A percentile compares a stretch with the other conserved stretches of the same genome.
Evolutionary conservation across 2,113 vertebrate genomes (phyloP).

Genomic region (Turnix velox): DNA sequence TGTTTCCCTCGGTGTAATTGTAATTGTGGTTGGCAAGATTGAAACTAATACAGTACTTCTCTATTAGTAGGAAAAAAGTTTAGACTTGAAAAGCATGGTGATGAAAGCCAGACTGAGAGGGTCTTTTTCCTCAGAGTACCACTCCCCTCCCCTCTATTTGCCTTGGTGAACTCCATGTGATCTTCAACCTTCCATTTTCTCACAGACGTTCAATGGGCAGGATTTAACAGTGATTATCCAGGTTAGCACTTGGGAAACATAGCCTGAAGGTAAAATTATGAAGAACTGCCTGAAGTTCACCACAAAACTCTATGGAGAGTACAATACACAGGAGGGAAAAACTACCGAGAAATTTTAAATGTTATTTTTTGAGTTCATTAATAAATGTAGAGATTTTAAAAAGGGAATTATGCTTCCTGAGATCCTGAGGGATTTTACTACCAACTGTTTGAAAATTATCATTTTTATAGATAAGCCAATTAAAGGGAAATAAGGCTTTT

Average conservation of each 20-base stretch:
- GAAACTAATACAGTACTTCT: background rate
- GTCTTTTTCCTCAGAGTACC: background rate
- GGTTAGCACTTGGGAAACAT: conserved; percentile 10
- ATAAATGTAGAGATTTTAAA: conserved; percentile 62
- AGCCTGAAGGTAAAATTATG: conserved; percentile 1
- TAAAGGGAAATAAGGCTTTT: conserved; percentile 54
- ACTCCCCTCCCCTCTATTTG: background rate
- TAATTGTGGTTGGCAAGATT: background rate
- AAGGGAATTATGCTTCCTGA: conserved; percentile 58
- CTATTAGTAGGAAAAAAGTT: background rate
- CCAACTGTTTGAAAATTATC: conserved; percentile 64
- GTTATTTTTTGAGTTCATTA: conserved; percentile 65
- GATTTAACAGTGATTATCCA: conserved; percentile 28
- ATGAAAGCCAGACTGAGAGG: background rate
- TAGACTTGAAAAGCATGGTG: background rate
- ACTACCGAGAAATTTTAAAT: conserved; percentile 12
- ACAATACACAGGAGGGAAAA: conserved; percentile 20
- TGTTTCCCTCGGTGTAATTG: background rate
- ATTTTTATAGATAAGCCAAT: conserved; percentile 66
- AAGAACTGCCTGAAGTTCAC: conserved; percentile 34
- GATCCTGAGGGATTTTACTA: conserved; percentile 55
- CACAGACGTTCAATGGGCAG: background rate
- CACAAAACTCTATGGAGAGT: background rate
- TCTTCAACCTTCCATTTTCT: background rate
- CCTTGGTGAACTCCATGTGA: background rate